Base-by-base conservation (phyloP, 2,113 vertebrate genomes). In the Puffinus mauretanicus region DNA sequence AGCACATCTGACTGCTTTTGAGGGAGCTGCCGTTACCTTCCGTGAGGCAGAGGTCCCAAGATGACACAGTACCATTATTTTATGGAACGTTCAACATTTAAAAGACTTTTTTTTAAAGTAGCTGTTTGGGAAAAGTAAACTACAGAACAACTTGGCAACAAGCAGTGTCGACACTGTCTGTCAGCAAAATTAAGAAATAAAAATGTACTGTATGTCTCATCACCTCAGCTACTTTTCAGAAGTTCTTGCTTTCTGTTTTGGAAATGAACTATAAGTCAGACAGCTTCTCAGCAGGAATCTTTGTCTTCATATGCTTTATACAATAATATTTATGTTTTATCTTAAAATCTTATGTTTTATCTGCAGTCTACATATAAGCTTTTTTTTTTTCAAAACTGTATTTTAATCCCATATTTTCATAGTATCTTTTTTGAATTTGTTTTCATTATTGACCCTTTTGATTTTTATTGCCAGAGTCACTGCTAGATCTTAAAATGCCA, bases 131-230 rank as follows among this genome's bases (percentile, higher is more conserved):
- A 82, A 93, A 93, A 83, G 36, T 71, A 84, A 95, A 71, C 60
- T 71, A 57, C 30, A 54, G 52, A 92, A 79, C 11, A 87, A 61
- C 25, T 44, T 79, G 70, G 44, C 64, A 82, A 83, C 30, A 84
- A 69, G 25, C 52, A 91, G 7, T 78, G 69, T 77, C 0, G 0
- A 90, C 54, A 18, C 16, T 83, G 61, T 69, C 60, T 55, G 64
- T 87, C 78, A 95, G 54, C 46, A 96, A 80, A 94, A 95, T 91
- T 82, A 77, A 77, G 79, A 85, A 85, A 91, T 69, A 80, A 93
- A 86, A 75, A 76, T 49, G 9, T 52, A 26, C 22, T 60, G 1
- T 54, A 17, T n/a, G 22, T 85, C 76, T 94, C 30, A 82, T 89
- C 73, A 76, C 40, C 25, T 84, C 80, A 94, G 44, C 25, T 92